Percentiles rank a stretch among this genome's conserved stretches.
These are phyloP conservation scores for Dolichopus griseipennis DNA, from an alignment of 2,888 invertebrate genomes.

Conservation along the genomic window DNA sequence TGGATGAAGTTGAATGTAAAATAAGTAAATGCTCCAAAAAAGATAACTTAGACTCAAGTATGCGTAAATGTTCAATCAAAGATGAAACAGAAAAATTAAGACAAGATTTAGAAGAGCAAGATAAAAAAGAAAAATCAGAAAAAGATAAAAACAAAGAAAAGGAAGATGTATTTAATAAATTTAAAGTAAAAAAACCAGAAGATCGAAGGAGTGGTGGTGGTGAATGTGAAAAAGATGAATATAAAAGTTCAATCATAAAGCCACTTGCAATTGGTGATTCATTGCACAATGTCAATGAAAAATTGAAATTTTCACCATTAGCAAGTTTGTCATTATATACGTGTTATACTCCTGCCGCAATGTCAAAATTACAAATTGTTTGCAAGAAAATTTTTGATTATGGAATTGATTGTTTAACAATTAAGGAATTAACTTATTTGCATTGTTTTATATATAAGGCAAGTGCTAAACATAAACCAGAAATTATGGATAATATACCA, in stretches of 20 bases:
- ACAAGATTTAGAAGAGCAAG: not conserved
- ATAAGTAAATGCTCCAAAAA: no score
- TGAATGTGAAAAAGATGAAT: not conserved
- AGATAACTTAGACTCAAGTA: no score
- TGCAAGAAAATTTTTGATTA: conserved; percentile 34
- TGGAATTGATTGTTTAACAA: conserved; percentile 31
- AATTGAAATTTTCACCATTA: no score
- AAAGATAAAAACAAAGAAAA: not conserved
- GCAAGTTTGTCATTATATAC: no score
- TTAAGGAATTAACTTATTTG: conserved; percentile 30
- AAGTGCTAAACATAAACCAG: conserved; percentile 24
- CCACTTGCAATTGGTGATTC: no score
- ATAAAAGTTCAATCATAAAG: no score
- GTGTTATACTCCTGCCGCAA: not conserved
- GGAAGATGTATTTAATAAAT: not conserved
- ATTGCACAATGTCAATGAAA: no score
- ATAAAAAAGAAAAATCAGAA: not conserved
- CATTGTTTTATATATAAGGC: conserved; percentile 32
- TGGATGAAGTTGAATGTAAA: no score
- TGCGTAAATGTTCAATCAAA: no score
- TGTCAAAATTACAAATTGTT: conserved; percentile 30
- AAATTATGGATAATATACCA: not conserved
- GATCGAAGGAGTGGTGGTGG: not conserved
- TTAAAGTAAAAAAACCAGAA: not conserved
- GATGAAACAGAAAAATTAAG: conserved; percentile 9